Conservation (phyloP, 1,140 invertebrate genomes). For the Luehdorfia chinensis region DNA sequence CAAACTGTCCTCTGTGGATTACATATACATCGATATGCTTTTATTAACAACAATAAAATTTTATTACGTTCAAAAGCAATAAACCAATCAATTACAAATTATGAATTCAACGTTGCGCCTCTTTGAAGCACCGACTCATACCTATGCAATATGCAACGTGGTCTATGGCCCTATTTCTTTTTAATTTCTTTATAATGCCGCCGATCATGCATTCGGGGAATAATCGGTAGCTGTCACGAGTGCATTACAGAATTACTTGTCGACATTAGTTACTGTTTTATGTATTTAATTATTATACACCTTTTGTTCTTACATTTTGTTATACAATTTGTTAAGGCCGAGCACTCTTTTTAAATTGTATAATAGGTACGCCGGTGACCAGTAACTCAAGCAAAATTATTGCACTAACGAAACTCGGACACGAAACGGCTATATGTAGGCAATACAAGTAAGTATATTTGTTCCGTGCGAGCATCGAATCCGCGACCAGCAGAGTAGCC, state of each 20-base stretch:
- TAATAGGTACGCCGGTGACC: no score
- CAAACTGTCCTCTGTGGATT: neutral
- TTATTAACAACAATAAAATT: conserved; percentile 33
- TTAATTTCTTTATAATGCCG: conserved; percentile 49
- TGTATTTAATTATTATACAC: neutral
- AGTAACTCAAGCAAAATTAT: no score
- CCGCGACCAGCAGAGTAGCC: no score
- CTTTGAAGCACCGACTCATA: conserved; percentile 33
- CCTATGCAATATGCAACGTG: conserved; percentile 27
- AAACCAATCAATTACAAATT: conserved; percentile 42
- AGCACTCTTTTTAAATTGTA: neutral
- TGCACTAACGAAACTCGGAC: no score
- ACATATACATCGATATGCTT: conserved; percentile 11
- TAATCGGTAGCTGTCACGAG: conserved; percentile 19
- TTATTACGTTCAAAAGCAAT: conserved; percentile 32
- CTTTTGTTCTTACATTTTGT: neutral
- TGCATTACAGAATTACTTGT: conserved; percentile 14
- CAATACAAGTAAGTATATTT: no score
- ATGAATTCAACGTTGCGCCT: conserved; percentile 31
- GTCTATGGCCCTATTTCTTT: conserved; percentile 46
- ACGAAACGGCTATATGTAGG: no score
- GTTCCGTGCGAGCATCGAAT: no score
- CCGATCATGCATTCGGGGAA: conserved; percentile 29
- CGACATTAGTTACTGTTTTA: conserved; percentile 11
- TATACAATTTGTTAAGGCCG: neutral